These are phyloP conservation scores for Nannoperca australis DNA, from an alignment of 2,797 vertebrate species.

Conservation along the genomic window DNA sequence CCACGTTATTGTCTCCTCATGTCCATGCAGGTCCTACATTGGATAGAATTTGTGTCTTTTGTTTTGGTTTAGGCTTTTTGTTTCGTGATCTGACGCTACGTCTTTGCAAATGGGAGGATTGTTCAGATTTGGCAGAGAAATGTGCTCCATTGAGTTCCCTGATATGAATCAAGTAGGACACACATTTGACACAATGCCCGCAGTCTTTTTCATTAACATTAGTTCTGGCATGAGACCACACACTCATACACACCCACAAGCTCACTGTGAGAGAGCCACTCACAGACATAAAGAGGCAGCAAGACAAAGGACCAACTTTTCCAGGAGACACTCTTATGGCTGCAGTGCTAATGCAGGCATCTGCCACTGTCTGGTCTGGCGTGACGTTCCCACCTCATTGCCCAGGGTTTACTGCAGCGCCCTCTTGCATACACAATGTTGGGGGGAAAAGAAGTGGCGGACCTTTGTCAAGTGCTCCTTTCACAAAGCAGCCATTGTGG, in stretches of 20 bases:
- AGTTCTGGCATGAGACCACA: conserved; percentile 85
- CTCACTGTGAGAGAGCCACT: conserved; percentile 62
- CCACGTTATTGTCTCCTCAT: not conserved
- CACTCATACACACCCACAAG: conserved; percentile 81
- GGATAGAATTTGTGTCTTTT: not conserved
- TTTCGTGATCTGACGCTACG: not conserved
- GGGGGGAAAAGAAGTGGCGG: conserved; percentile 90
- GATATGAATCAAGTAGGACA: not conserved
- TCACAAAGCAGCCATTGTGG: conserved; percentile 96
- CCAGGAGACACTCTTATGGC: conserved; percentile 87
- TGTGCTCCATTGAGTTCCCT: not conserved
- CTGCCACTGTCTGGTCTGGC: conserved; percentile 90
- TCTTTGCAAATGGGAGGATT: conserved; percentile 8
- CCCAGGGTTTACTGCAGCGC: conserved; percentile 72
- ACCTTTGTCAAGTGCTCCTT: conserved; percentile 91
- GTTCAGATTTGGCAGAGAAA: not conserved
- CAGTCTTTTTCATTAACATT: conserved; percentile 66
- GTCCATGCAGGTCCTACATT: not conserved
- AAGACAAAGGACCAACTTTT: conserved; percentile 91
- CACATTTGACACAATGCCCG: conserved; percentile 15
- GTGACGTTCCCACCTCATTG: conserved; percentile 76
- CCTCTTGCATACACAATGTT: conserved; percentile 81
- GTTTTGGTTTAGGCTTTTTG: not conserved
- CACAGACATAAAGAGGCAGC: conserved; percentile 74
- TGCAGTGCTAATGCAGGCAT: conserved; percentile 95